Percentiles rank a stretch among this genome's conserved stretches.
Conservation (phyloP, 2,797 vertebrate species). For the Botia almorhae region DNA sequence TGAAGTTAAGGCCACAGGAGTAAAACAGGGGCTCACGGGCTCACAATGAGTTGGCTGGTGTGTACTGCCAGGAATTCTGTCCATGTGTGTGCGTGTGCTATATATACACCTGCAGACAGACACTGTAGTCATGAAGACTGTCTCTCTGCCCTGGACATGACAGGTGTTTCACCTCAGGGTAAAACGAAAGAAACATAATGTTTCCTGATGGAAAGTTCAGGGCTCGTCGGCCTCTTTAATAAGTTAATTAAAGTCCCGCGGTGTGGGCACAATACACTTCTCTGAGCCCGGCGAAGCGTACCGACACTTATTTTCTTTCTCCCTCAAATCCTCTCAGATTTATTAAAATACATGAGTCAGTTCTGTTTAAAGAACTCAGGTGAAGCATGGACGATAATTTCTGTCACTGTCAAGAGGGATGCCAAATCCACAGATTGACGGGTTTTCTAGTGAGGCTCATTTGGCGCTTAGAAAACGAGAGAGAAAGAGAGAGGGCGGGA, state of each 20-base stretch:
- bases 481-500: too few relatives aligned
- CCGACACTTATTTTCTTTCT: slow-evolving; percentile 72
- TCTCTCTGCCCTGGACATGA: too few relatives aligned
- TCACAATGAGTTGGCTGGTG: too few relatives aligned
- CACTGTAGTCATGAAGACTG: too few relatives aligned
- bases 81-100: too few relatives aligned
- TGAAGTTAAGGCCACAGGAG: too few relatives aligned
- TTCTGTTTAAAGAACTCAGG: slow-evolving; percentile 61
- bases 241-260: slow-evolving; percentile 60
- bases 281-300: slow-evolving; percentile 65
- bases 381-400: slow-evolving; percentile 67
- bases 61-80: too few relatives aligned
- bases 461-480: slow-evolving; percentile 56
- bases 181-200: not conserved
- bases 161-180: not conserved
- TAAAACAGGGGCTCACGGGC: too few relatives aligned
- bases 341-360: slow-evolving; percentile 72
- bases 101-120: too few relatives aligned
- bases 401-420: slow-evolving; percentile 62
- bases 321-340: slow-evolving; percentile 69
- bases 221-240: slow-evolving; percentile 38
- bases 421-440: slow-evolving; percentile 70
- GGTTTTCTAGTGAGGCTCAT: slow-evolving; percentile 65
- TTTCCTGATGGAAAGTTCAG: slow-evolving; percentile 37
- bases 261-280: slow-evolving; percentile 57